Evolutionary conservation across 2,797 vertebrate genomes (phyloP).

Genomic region (Sciurus carolinensis): DNA sequence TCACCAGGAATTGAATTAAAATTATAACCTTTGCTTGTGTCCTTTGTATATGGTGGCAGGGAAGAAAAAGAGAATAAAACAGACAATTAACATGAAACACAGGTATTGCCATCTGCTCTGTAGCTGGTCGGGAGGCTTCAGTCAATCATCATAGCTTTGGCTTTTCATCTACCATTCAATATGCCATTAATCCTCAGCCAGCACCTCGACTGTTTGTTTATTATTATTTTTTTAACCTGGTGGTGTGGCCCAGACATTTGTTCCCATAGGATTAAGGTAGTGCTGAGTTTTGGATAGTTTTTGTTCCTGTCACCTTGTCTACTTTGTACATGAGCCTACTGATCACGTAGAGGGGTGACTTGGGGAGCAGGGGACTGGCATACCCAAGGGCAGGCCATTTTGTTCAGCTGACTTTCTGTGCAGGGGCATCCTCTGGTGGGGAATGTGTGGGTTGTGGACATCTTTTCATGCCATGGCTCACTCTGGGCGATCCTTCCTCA

Average conservation of each 20-base stretch:
- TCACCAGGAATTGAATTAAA: not conserved
- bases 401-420: not conserved
- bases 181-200: not conserved
- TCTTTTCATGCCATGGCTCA: not conserved
- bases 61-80: not conserved
- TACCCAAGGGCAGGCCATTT: not conserved
- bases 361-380: not conserved
- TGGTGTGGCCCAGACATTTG: not conserved
- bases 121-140: not conserved
- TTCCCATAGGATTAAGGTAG: not conserved
- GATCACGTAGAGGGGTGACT: not conserved
- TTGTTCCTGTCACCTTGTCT: not conserved
- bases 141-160: not conserved
- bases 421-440: not conserved
- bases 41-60: not conserved
- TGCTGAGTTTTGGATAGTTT: not conserved
- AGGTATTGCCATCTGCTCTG: not conserved
- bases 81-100: not conserved
- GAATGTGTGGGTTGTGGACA: fast-evolving
- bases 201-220: not conserved
- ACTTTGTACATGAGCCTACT: not conserved
- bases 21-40: not conserved
- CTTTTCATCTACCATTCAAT: not conserved
- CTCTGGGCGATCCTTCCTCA: not conserved
- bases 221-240: not conserved